Conservation (phyloP, 2,113 vertebrate genomes). For the Tenrec ecaudatus region DNA sequence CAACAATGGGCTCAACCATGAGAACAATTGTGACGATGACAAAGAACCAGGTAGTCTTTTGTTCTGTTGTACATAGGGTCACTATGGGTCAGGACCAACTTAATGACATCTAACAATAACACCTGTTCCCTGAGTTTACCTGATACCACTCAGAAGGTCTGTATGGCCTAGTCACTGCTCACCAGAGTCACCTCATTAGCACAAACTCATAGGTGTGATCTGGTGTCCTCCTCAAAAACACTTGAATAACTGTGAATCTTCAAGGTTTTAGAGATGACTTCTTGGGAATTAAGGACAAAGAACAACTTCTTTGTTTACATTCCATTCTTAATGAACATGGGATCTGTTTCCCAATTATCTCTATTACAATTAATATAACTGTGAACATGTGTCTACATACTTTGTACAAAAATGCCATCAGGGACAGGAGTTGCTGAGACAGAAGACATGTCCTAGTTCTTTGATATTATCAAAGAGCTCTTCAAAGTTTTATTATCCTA, state of each 20-base stretch:
- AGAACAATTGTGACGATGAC: too few relatives aligned
- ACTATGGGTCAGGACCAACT: too few relatives aligned
- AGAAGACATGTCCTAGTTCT: not conserved
- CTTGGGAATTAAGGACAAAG: not conserved
- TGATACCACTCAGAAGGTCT: not conserved
- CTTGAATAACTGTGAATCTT: not conserved
- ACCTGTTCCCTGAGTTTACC: not conserved
- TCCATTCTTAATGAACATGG: not conserved
- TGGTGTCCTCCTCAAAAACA: not conserved
- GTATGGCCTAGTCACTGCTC: not conserved
- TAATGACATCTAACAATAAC: too few relatives aligned
- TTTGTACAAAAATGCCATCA: not conserved
- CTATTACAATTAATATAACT: not conserved
- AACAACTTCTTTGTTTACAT: not conserved
- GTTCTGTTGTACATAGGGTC: too few relatives aligned
- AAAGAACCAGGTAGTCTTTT: too few relatives aligned
- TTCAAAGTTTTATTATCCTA: not conserved
- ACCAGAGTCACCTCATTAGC: not conserved
- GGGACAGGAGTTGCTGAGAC: not conserved
- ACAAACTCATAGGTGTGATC: not conserved
- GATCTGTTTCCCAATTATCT: not conserved
- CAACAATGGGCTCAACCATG: too few relatives aligned
- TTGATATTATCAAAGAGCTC: not conserved
- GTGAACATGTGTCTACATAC: not conserved
- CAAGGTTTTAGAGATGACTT: not conserved